Conservation (phyloP, 2,113 vertebrate genomes). For the Reinhardtius hippoglossoides region DNA sequence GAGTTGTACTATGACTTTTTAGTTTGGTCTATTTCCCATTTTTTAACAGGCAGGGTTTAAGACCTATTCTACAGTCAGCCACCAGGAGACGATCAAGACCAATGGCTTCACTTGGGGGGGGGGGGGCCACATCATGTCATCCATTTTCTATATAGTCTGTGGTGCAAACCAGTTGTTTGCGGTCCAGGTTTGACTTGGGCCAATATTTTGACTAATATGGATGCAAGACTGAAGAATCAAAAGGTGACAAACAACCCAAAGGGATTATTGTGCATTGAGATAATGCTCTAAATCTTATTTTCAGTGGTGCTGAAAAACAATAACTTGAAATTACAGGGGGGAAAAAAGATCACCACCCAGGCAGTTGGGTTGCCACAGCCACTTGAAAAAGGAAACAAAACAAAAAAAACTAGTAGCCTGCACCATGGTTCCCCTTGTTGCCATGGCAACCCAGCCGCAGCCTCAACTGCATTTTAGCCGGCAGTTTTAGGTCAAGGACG, state of each 20-base stretch:
- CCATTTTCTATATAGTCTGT: too few species aligned
- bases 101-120: too few species aligned
- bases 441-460: slow-evolving; percentile 63
- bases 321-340: not conserved
- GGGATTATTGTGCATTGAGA: not conserved
- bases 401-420: slow-evolving; percentile 24
- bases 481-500: slow-evolving; percentile 52
- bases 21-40: too few species aligned
- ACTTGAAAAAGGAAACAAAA: not conserved
- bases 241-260: not conserved
- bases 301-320: not conserved
- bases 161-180: too few species aligned
- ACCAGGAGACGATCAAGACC: too few species aligned
- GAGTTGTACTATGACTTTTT: too few species aligned
- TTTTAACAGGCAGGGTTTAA: too few species aligned
- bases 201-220: too few species aligned
- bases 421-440: slow-evolving; percentile 42
- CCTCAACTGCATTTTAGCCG: slow-evolving; percentile 17
- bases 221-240: not conserved
- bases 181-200: too few species aligned
- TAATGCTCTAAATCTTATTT: not conserved
- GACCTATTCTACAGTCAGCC: too few species aligned
- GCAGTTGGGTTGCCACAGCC: not conserved
- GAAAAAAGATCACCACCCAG: not conserved
- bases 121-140: too few species aligned